These are phyloP conservation scores for Mactromeris polynyma DNA, from an alignment of 2,888 invertebrate genomes.

Conservation along the genomic window DNA sequence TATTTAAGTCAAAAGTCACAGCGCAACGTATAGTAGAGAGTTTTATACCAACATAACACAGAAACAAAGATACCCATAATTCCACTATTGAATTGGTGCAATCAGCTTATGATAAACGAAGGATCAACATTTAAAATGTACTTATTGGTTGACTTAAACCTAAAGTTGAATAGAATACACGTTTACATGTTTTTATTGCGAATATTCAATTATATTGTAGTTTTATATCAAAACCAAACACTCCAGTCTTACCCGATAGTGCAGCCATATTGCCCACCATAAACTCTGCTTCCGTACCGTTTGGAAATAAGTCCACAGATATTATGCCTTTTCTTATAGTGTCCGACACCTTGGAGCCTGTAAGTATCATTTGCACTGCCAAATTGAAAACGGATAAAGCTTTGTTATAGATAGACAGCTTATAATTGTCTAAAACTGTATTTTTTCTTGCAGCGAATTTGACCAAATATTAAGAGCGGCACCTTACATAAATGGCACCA, in stretches of 20 bases:
- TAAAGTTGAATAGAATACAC: too few relatives aligned
- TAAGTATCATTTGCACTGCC: slow-evolving; percentile 24
- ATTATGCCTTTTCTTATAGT: slow-evolving; percentile 99
- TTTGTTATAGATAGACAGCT: not conserved
- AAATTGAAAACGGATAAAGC: not conserved
- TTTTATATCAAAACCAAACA: too few relatives aligned
- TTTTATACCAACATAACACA: too few relatives aligned
- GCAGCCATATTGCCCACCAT: slow-evolving; percentile 98
- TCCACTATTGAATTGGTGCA: too few relatives aligned
- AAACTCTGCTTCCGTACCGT: slow-evolving; percentile 92
- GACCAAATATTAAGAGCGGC: not conserved
- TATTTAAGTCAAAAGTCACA: too few relatives aligned
- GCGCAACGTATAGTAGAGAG: too few relatives aligned
- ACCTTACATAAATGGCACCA: not conserved
- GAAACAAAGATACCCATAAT: too few relatives aligned
- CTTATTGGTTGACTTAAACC: too few relatives aligned
- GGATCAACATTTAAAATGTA: too few relatives aligned
- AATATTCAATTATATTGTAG: too few relatives aligned
- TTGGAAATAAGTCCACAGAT: slow-evolving; percentile 93
- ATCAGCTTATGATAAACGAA: too few relatives aligned
- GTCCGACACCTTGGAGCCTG: slow-evolving; percentile 96
- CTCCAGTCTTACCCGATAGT: slow-evolving; percentile 88
- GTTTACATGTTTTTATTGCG: too few relatives aligned
- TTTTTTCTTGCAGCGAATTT: not conserved
- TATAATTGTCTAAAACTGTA: not conserved